These are phyloP conservation scores for Distichodus sexfasciatus DNA, from an alignment of 2,797 vertebrate genomes.

Conservation along the genomic window DNA sequence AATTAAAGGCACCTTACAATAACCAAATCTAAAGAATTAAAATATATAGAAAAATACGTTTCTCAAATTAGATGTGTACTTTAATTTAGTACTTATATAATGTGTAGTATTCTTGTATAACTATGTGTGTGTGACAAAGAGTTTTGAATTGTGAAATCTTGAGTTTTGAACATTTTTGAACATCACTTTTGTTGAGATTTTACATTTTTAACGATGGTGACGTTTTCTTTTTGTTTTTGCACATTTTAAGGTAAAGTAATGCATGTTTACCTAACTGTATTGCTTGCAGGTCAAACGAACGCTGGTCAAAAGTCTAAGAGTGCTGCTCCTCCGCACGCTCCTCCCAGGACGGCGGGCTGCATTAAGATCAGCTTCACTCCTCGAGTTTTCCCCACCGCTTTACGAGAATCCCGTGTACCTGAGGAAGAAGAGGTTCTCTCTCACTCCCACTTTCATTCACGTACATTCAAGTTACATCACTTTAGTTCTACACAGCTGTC, in stretches of 20 bases:
- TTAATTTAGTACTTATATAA: no score
- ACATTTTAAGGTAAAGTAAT: neutral
- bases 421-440: slow-evolving; percentile 90
- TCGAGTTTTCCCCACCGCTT: slow-evolving; percentile 87
- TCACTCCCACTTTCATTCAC: no score
- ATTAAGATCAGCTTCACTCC: slow-evolving; percentile 86
- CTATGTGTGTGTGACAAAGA: neutral
- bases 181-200: no score
- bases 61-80: no score
- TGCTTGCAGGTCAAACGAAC: slow-evolving; percentile 38
- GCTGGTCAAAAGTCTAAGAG: slow-evolving; percentile 56
- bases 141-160: neutral
- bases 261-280: neutral
- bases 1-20: no score
- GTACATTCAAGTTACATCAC: no score
- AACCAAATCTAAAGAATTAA: no score
- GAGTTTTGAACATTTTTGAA: no score
- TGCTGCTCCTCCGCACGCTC: slow-evolving; percentile 66
- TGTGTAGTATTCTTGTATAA: no score
- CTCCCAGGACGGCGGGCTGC: slow-evolving; percentile 74
- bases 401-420: slow-evolving; percentile 82
- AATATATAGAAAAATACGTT: no score
- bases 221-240: neutral
- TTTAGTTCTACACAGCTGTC: no score
- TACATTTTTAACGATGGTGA: no score